phyloP scores from a whole-genome alignment of 2,113 vertebrate species.

The Electrona antarctica region DNA sequence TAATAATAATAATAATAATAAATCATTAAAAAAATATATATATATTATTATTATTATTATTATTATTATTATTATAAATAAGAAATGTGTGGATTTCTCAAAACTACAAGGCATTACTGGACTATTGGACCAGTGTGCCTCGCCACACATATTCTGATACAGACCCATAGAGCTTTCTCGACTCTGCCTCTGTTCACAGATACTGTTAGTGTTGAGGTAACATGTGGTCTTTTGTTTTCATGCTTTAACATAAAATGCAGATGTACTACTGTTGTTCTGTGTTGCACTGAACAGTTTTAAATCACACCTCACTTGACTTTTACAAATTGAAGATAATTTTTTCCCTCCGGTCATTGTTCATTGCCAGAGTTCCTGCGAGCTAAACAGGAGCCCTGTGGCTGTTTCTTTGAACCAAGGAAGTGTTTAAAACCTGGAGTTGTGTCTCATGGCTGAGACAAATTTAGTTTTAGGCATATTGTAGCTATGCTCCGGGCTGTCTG shows the following conservation, averaged over 20 bases:
- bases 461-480: neutral
- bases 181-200: conserved; percentile 35
- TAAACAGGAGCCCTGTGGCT: conserved; percentile 23
- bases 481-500: too few species aligned
- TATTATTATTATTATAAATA: too few species aligned
- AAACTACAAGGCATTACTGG: too few species aligned
- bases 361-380: conserved; percentile 21
- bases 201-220: conserved; percentile 44
- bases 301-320: conserved; percentile 24
- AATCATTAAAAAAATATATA: too few species aligned
- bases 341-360: conserved; percentile 30
- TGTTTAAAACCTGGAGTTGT: neutral
- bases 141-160: too few species aligned
- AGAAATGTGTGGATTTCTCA: too few species aligned
- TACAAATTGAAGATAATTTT: conserved; percentile 3
- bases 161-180: neutral
- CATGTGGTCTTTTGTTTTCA: conserved; percentile 50
- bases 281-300: conserved; percentile 21
- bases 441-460: neutral
- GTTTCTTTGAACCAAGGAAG: neutral
- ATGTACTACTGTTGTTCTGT: conserved; percentile 27
- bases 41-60: too few species aligned
- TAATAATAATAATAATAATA: too few species aligned
- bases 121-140: too few species aligned
- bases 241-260: conserved; percentile 42